Conservation (phyloP, 2,797 vertebrate species). For the Knipowitschia caucasica region DNA sequence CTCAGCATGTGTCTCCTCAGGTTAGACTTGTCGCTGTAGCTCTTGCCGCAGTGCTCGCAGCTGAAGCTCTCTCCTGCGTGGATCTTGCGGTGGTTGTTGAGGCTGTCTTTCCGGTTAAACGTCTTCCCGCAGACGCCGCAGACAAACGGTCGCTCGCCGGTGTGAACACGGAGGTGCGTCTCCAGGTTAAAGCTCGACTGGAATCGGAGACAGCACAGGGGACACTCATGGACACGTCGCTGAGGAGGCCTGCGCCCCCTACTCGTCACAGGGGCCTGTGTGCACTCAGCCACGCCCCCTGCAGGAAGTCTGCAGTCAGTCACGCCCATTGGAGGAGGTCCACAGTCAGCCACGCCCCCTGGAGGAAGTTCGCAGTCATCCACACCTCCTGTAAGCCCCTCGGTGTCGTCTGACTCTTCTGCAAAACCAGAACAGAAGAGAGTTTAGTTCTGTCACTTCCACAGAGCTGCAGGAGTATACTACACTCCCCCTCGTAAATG, state of each 20-base stretch:
- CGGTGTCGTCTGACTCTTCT: no score
- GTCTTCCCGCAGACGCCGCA: not conserved
- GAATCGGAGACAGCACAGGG: slow-evolving; percentile 15
- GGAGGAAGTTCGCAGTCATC: no score
- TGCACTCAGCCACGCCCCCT: not conserved
- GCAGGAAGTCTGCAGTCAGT: no score
- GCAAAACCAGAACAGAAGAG: no score
- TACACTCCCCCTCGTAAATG: no score
- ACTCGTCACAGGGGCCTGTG: not conserved
- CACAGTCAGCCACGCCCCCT: no score
- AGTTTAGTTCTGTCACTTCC: no score
- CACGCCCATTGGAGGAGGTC: not conserved
- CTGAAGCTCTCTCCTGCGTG: not conserved
- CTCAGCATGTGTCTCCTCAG: slow-evolving; percentile 3
- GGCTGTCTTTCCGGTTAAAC: slow-evolving; percentile 2
- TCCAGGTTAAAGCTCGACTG: slow-evolving; percentile 9
- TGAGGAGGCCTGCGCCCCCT: not conserved
- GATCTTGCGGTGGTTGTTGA: slow-evolving; percentile 1
- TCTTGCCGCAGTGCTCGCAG: slow-evolving; percentile 46
- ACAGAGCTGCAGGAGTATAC: no score
- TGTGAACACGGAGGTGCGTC: slow-evolving; percentile 1
- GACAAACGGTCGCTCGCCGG: not conserved
- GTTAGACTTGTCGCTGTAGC: slow-evolving; percentile 42
- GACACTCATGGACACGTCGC: not conserved
- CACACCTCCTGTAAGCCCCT: no score